Base-by-base conservation (phyloP, 2,888 invertebrate genomes). In the Drosophila subquinaria region DNA sequence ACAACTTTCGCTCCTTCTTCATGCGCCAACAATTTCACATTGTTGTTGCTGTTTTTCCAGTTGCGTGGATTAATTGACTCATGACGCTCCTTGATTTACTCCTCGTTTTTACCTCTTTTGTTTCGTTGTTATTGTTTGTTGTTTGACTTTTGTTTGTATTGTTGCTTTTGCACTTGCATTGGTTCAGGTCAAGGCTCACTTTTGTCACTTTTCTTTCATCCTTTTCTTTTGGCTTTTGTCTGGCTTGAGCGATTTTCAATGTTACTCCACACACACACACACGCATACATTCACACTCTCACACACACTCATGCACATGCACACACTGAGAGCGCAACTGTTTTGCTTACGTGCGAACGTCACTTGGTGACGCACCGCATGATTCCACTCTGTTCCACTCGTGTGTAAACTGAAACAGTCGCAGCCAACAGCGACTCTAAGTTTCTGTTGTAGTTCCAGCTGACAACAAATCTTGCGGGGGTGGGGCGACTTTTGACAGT, bases 301-400 rank as follows among this genome's bases (percentile, higher is more conserved):
- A 17, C 17, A 17, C 50, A 17, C 5, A 17, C 53, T 15, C 48
- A 33, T 30, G 45, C 63, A 40, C 65, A 56, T 51, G 50, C 51
- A n/a, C 60, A 47, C 51, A 42, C 48, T 48, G 62, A n/a, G 45
- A 30, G 20, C 53, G 78, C 70, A 72, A 75, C 71, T 81, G 74
- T 60, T 87, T 78, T 83, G 76, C 30, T 64, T 63, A 68, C 50
- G 65, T 69, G 82, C 57, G 67, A 51, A 81, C 76, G 85, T 84
- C 82, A 76, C 76, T 87, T 67, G 88, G 82, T 88, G 82, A 83
- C 82, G 82, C 88, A 83, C 82, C 84, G 81, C 81, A 77, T 81
- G 69, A 20, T 74, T 81, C 71, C 64, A 73, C 73, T 57, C 64
- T 67, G 48, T 70, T 76, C 77, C 63, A 66, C 77, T 63, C 65